Percentiles rank a stretch among this genome's conserved stretches.
These are phyloP conservation scores for Phoxinus dragarum DNA, from an alignment of 2,797 vertebrate species.

Conservation along the genomic window DNA sequence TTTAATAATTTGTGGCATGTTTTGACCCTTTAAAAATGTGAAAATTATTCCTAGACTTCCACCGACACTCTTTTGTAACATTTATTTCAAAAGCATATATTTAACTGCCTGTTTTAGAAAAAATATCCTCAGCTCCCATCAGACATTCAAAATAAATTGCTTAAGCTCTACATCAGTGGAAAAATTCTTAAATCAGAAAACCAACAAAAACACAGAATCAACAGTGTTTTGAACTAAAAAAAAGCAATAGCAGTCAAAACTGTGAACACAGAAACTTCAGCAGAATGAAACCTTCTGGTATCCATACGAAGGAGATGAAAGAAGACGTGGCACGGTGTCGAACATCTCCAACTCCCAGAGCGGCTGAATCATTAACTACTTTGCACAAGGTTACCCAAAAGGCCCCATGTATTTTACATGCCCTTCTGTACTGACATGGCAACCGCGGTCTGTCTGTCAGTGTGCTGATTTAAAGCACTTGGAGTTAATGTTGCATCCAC, in stretches of 20 bases:
- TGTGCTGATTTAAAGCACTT: conserved; percentile 69
- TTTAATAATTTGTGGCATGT: neutral
- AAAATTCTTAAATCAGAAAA: neutral
- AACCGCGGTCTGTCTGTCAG: conserved; percentile 49
- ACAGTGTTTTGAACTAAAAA: neutral
- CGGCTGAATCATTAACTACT: conserved; percentile 63
- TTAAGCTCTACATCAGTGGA: neutral
- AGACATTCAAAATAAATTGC: neutral
- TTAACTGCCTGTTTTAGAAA: neutral
- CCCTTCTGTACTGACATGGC: conserved; percentile 25
- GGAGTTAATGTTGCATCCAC: conserved; percentile 71
- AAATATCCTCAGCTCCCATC: neutral
- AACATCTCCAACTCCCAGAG: conserved; percentile 61
- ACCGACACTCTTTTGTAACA: neutral
- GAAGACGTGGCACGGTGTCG: conserved; percentile 33
- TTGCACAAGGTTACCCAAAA: conserved; percentile 62
- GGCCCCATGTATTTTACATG: conserved; percentile 49
- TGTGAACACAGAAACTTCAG: neutral
- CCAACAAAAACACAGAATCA: neutral
- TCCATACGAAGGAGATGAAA: conserved; percentile 42
- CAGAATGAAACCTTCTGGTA: conserved; percentile 6
- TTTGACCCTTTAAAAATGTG: neutral
- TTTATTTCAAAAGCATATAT: neutral
- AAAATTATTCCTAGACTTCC: neutral
- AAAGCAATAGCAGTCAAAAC: neutral